A percentile compares a stretch with the other conserved stretches of the same genome.
These are phyloP conservation scores for Brachyptera risi DNA, from an alignment of 2,888 invertebrate genomes.

Conservation along the genomic window DNA sequence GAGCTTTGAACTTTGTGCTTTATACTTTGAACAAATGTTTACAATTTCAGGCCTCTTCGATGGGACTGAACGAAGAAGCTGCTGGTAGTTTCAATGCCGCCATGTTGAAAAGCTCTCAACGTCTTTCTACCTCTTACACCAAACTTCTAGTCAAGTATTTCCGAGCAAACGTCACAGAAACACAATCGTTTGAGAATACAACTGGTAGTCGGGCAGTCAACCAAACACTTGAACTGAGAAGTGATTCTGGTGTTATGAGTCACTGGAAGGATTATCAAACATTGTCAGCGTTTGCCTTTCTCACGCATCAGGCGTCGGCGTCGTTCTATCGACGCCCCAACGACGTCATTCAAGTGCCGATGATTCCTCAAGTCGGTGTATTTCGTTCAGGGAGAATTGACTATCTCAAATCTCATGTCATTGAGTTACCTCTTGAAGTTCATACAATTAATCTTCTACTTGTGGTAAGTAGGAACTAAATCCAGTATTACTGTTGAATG, in stretches of 20 bases:
- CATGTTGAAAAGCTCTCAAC: constrained; percentile 35
- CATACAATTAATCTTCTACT: constrained; percentile 13
- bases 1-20: no score
- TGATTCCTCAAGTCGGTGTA: constrained; percentile 40
- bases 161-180: constrained; percentile 37
- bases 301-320: constrained; percentile 38
- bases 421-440: constrained; percentile 39
- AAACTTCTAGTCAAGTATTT: constrained; percentile 37
- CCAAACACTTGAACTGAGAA: constrained; percentile 37
- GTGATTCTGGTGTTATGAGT: constrained; percentile 40
- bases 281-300: constrained; percentile 40
- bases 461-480: constrained; percentile 36
- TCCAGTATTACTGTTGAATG: no score
- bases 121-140: constrained; percentile 36
- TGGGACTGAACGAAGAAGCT: constrained; percentile 35
- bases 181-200: constrained; percentile 30
- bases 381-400: constrained; percentile 38
- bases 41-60: not conserved
- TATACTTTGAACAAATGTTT: not conserved
- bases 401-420: constrained; percentile 35
- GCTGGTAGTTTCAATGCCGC: constrained; percentile 39
- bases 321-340: constrained; percentile 36
- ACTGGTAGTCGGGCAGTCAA: constrained; percentile 31
- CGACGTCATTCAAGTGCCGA: constrained; percentile 37
- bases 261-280: constrained; percentile 41